These are phyloP conservation scores for Parnassius orleans DNA, from an alignment of 2,888 invertebrate genomes.

Conservation along the genomic window DNA sequence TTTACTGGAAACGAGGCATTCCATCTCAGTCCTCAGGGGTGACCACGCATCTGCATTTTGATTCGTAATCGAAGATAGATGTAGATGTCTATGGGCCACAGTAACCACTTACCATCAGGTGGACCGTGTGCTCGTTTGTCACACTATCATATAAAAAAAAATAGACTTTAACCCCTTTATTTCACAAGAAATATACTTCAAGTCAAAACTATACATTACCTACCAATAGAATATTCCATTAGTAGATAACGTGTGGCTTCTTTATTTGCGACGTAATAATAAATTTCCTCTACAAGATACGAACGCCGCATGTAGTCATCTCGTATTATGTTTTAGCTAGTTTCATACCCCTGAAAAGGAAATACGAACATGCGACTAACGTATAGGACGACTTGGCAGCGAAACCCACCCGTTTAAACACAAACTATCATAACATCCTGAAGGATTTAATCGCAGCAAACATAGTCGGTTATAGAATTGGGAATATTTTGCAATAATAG, in stretches of 20 bases:
- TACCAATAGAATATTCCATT: slow-evolving; percentile 22
- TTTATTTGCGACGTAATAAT: slow-evolving; percentile 26
- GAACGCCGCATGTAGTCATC: slow-evolving; percentile 25
- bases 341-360: slow-evolving; percentile 5
- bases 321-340: slow-evolving; percentile 21
- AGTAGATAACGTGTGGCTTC: slow-evolving; percentile 18
- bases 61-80: no score
- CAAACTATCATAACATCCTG: slow-evolving; percentile 20
- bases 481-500: slow-evolving; percentile 25
- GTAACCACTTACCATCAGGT: no score
- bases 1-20: no score
- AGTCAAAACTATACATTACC: slow-evolving; percentile 21
- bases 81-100: no score
- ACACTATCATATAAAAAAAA: no score
- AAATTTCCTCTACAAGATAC: slow-evolving; percentile 21
- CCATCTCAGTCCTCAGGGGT: no score
- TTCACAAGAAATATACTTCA: background rate
- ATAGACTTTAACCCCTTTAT: no score
- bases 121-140: no score
- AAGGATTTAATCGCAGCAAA: slow-evolving; percentile 20
- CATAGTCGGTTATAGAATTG: slow-evolving; percentile 10
- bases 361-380: slow-evolving; percentile 11
- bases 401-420: slow-evolving; percentile 6
- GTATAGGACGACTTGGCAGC: slow-evolving; percentile 14
- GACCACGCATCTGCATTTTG: no score